Conservation (phyloP, 1,140 invertebrate species). For the Plodia interpunctella region DNA sequence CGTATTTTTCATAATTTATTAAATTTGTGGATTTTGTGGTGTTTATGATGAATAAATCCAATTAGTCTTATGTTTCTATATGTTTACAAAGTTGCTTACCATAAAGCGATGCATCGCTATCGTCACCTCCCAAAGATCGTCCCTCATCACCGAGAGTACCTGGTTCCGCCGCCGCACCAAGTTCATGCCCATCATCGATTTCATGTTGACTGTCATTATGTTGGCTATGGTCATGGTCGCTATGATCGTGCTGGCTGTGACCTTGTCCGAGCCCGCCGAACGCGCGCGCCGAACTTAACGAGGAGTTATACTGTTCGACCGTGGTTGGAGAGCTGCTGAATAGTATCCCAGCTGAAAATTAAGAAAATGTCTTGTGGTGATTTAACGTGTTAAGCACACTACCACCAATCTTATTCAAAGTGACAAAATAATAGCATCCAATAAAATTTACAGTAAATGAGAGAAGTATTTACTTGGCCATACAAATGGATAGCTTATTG, state of each 20-base stretch:
- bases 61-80: no score
- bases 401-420: no score
- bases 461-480: no score
- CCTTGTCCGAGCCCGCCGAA: conserved; percentile 46
- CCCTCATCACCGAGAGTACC: conserved; percentile 45
- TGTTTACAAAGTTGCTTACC: conserved; percentile 35
- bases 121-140: conserved; percentile 33
- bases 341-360: conserved; percentile 54
- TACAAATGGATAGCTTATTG: no score
- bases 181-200: conserved; percentile 17
- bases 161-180: conserved; percentile 22
- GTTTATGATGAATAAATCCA: no score
- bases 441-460: no score
- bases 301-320: conserved; percentile 59
- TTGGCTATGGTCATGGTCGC: conserved; percentile 18
- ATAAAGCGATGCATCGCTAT: conserved; percentile 44
- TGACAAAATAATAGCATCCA: no score
- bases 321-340: conserved; percentile 59
- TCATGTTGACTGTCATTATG: conserved; percentile 23
- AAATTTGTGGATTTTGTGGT: no score
- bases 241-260: conserved; percentile 23
- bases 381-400: no score
- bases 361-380: not conserved
- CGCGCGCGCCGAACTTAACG: conserved; percentile 58
- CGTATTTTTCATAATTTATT: no score